Evolutionary conservation across 2,888 invertebrate species (phyloP).

Genomic region (Trichogramma evanescens): DNA sequence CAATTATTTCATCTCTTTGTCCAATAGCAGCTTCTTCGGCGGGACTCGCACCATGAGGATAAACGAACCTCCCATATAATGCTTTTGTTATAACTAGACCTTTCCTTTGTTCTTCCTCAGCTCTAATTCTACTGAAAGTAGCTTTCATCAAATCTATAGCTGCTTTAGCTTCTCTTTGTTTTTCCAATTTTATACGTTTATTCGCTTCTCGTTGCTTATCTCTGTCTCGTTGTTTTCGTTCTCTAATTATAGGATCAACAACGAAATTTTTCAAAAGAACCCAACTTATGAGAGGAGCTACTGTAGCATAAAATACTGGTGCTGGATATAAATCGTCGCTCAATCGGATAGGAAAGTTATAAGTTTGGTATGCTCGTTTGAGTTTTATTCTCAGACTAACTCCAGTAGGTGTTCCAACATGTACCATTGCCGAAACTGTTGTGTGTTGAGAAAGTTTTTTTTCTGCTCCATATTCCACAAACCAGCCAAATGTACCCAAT

Average conservation of each 20-base stretch:
- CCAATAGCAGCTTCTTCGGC: constrained; percentile 32
- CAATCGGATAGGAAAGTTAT: constrained; percentile 81
- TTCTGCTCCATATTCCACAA: constrained; percentile 86
- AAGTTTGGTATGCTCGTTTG: constrained; percentile 78
- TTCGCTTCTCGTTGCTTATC: constrained; percentile 77
- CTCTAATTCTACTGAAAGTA: constrained; percentile 74
- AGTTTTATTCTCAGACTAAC: constrained; percentile 83
- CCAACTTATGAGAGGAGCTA: constrained; percentile 78
- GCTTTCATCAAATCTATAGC: constrained; percentile 87
- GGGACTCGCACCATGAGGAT: constrained; percentile 32
- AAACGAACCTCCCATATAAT: constrained; percentile 65
- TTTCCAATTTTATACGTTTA: constrained; percentile 67
- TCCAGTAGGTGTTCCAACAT: constrained; percentile 79
- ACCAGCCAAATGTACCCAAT: constrained; percentile 77
- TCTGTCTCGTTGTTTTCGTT: constrained; percentile 71
- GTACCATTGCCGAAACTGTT: constrained; percentile 75
- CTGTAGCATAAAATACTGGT: constrained; percentile 87
- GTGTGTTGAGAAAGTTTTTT: constrained; percentile 89
- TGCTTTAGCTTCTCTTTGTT: constrained; percentile 75
- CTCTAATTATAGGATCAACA: constrained; percentile 75
- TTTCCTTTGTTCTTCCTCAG: constrained; percentile 72
- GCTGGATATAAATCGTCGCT: constrained; percentile 86
- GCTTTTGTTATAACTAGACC: constrained; percentile 84
- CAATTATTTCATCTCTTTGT: constrained; percentile 59
- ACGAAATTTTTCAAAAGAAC: constrained; percentile 75